These are phyloP conservation scores for Acropora tenuis DNA, from an alignment of 64 coral and sea anemone species.

Conservation along the genomic window DNA sequence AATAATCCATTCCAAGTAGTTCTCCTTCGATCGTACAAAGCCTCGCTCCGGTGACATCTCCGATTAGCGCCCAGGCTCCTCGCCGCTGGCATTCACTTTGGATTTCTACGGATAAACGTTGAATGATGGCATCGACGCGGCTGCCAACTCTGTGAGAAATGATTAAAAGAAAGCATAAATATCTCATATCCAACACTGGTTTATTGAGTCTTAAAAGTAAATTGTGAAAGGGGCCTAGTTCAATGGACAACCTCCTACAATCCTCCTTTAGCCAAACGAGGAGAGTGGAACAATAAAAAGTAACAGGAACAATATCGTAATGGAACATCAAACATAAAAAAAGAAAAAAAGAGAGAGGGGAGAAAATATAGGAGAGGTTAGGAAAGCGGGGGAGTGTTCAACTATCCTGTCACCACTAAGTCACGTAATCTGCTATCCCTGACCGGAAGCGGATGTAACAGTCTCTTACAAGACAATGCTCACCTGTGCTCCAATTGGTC, in stretches of 20 bases:
- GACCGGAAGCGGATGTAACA: background rate
- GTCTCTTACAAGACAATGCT: background rate
- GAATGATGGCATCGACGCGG: conserved; percentile 86
- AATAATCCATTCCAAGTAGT: conserved; percentile 63
- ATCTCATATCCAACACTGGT: no score
- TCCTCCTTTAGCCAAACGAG: no score
- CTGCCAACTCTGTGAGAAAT: conserved; percentile 63
- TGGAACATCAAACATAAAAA: no score
- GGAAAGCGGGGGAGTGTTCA: no score
- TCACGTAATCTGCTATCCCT: background rate
- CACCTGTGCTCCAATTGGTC: conserved; percentile 92
- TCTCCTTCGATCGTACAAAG: conserved; percentile 91
- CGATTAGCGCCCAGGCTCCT: conserved; percentile 87
- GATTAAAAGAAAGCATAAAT: background rate
- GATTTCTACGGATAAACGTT: conserved; percentile 83
- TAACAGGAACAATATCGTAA: no score
- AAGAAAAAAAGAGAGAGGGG: no score
- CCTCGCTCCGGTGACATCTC: conserved; percentile 84
- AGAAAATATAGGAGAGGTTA: no score
- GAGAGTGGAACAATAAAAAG: no score
- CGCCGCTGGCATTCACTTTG: conserved; percentile 94
- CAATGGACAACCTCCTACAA: no score
- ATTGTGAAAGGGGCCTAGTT: no score
- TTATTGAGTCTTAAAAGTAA: no score
- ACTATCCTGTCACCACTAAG: no score